phyloP scores from a whole-genome alignment of 2,113 vertebrate species.

The Bungarus multicinctus region DNA sequence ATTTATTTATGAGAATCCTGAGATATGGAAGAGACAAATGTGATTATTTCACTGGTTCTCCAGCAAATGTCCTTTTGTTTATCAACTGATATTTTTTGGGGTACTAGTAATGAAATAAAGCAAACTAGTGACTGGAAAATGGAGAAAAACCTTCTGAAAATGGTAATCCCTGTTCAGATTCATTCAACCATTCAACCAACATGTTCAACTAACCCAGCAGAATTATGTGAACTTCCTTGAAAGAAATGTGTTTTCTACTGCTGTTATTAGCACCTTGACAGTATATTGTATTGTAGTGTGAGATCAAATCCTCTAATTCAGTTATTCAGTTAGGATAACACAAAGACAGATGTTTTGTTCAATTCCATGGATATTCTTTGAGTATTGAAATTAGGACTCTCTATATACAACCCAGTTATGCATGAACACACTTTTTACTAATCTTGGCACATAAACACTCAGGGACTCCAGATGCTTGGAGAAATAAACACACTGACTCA shows the following conservation, averaged over 20 bases:
- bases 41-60: background rate
- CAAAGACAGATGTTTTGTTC: conserved; percentile 27
- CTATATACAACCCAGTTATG: conserved; percentile 56
- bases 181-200: background rate
- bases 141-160: background rate
- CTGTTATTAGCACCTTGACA: conserved; percentile 46
- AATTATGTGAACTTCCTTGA: conserved; percentile 8
- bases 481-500: conserved; percentile 69
- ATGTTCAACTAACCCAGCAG: background rate
- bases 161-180: background rate
- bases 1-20: background rate
- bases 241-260: background rate
- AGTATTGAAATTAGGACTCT: conserved; percentile 55
- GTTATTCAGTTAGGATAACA: conserved; percentile 33
- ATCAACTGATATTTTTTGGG: background rate
- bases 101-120: background rate
- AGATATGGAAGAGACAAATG: background rate
- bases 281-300: conserved; percentile 17
- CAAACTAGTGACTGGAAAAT: background rate
- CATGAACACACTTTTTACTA: conserved; percentile 66
- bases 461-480: conserved; percentile 65
- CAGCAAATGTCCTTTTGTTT: background rate
- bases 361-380: conserved; percentile 48
- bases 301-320: conserved; percentile 21
- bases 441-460: conserved; percentile 66